Conservation (phyloP, 30 jellyfish, hydroid and myxozoan species). For the Chironex yamaguchii region DNA sequence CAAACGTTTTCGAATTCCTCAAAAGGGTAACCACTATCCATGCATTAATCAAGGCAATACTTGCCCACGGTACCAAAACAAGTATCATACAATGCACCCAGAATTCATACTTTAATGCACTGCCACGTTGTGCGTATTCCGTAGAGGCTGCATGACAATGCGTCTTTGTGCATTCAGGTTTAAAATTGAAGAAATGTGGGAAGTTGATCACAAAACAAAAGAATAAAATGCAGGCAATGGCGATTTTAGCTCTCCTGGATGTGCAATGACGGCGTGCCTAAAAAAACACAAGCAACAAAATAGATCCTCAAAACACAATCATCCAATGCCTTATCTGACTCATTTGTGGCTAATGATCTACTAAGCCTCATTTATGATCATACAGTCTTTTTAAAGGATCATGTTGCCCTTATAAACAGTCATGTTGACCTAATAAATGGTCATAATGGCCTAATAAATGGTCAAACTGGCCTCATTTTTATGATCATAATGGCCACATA, state of each 20-base stretch:
- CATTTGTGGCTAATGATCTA: too few relatives aligned
- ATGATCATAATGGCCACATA: too few relatives aligned
- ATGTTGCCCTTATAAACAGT: too few relatives aligned
- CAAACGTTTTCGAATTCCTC: background rate
- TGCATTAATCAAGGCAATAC: constrained; percentile 69
- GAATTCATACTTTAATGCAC: constrained; percentile 75
- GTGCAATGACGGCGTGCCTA: constrained; percentile 61
- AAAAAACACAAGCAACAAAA: too few relatives aligned
- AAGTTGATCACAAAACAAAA: constrained; percentile 71
- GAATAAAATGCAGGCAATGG: constrained; percentile 48
- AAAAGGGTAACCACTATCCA: constrained; percentile 22
- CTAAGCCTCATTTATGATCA: too few relatives aligned
- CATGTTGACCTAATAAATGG: too few relatives aligned
- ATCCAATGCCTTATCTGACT: too few relatives aligned
- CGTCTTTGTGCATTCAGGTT: constrained; percentile 29
- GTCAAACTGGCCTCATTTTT: too few relatives aligned
- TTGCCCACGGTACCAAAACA: constrained; percentile 86
- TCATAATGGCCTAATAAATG: too few relatives aligned
- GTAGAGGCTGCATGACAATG: background rate
- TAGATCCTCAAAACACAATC: too few relatives aligned
- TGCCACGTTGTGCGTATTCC: constrained; percentile 54
- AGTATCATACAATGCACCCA: constrained; percentile 91
- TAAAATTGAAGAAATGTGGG: constrained; percentile 85
- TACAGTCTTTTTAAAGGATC: too few relatives aligned
- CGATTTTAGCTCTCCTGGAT: constrained; percentile 38